Evolutionary conservation across 2,113 vertebrate species (phyloP).

Genomic region (Osmerus mordax): DNA sequence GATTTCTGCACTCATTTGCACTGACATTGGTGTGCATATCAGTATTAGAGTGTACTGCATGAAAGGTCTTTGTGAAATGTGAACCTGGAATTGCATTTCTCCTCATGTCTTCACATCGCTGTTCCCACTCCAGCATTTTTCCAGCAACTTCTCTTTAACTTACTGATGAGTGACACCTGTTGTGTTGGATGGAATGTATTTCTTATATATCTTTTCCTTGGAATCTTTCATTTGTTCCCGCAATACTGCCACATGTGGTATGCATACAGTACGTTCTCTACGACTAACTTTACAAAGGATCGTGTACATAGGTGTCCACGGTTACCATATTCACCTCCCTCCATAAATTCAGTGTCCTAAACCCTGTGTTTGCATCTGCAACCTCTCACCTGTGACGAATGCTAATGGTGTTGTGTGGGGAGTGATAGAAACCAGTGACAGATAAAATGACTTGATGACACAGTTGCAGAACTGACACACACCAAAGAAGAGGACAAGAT

Average conservation of each 20-base stretch:
- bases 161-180: not conserved
- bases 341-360: slow-evolving; percentile 28
- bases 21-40: not conserved
- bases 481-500: slow-evolving; percentile 48
- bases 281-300: too few species aligned
- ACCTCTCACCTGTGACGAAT: slow-evolving; percentile 1
- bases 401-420: not conserved
- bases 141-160: slow-evolving; percentile 29
- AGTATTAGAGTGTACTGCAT: slow-evolving; percentile 2
- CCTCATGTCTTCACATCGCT: not conserved
- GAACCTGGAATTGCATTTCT: slow-evolving; percentile 11
- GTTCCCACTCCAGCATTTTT: slow-evolving; percentile 14
- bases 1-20: slow-evolving; percentile 1
- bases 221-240: not conserved
- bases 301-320: too few species aligned
- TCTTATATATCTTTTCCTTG: not conserved
- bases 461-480: slow-evolving; percentile 67
- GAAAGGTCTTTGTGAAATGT: not conserved
- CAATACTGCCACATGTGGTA: slow-evolving; percentile 25
- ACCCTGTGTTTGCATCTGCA: slow-evolving; percentile 1
- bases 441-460: slow-evolving; percentile 48
- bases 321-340: too few species aligned
- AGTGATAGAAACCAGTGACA: slow-evolving; percentile 24
- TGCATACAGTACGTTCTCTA: too few species aligned
- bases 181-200: not conserved